phyloP scores from a whole-genome alignment of 1,140 invertebrate species.

The Conus betulinus region DNA sequence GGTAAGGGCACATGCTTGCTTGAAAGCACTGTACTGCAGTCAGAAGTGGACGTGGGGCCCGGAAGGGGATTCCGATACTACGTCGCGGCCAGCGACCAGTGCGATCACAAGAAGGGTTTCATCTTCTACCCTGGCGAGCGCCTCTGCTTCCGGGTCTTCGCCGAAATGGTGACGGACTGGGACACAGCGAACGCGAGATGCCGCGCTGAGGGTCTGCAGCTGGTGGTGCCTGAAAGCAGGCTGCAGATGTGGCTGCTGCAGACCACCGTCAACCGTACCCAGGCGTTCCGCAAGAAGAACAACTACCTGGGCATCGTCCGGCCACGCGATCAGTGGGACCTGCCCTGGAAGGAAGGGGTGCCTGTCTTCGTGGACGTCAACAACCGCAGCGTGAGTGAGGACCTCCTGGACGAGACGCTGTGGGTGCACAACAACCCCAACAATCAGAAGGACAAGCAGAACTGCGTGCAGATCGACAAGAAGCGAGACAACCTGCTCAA shows the following conservation, averaged over 20 bases:
- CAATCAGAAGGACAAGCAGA: slow-evolving; percentile 4
- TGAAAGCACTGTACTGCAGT: not conserved
- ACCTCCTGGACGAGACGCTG: not conserved
- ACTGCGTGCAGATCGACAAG: not conserved
- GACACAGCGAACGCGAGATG: not conserved
- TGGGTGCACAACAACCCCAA: not conserved
- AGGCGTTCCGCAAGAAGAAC: not conserved
- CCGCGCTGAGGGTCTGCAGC: not conserved
- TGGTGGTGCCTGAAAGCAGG: not conserved
- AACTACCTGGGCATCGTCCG: not conserved
- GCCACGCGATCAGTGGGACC: not conserved
- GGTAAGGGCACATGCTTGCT: not conserved
- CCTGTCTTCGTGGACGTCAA: not conserved
- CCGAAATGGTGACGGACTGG: not conserved
- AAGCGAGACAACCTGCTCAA: not conserved
- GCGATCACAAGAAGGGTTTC: not conserved
- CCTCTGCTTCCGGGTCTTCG: not conserved
- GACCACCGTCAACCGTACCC: not conserved
- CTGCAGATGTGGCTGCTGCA: not conserved
- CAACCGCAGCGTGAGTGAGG: not conserved
- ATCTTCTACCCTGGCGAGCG: not conserved
- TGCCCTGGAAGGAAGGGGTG: not conserved
- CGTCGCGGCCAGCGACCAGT: not conserved
- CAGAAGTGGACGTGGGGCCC: not conserved
- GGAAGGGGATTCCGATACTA: not conserved